Conservation (phyloP, 2,113 vertebrate species). For the Bufo gargarizans region DNA sequence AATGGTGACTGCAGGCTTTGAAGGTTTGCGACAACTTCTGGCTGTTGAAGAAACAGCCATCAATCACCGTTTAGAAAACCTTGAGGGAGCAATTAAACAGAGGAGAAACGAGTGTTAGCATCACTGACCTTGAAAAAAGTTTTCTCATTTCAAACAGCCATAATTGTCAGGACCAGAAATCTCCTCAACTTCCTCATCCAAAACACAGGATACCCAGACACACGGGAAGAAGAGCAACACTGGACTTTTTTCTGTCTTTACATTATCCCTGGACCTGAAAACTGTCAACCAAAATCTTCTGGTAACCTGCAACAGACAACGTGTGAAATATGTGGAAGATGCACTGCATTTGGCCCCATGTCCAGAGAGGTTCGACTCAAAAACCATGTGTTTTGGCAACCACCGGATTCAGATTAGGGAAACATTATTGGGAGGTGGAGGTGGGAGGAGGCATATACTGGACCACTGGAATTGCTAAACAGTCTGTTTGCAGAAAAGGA, state of each 20-base stretch:
- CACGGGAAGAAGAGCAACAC: too few relatives aligned
- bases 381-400: constrained; percentile 65
- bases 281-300: constrained; percentile 67
- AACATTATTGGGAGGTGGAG: constrained; percentile 71
- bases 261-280: constrained; percentile 64
- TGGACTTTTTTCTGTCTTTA: too few relatives aligned
- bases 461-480: constrained; percentile 62
- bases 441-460: constrained; percentile 66
- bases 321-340: constrained; percentile 59
- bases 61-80: constrained; percentile 18
- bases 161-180: not conserved
- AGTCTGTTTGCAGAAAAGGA: constrained; percentile 65
- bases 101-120: constrained; percentile 17
- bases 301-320: constrained; percentile 63
- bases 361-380: constrained; percentile 64
- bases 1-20: constrained; percentile 24
- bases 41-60: not conserved
- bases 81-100: constrained; percentile 15
- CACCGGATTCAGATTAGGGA: constrained; percentile 55
- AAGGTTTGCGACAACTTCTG: constrained; percentile 28
- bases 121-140: constrained; percentile 33
- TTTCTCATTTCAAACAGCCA: not conserved
- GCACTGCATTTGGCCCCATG: constrained; percentile 28
- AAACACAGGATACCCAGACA: too few relatives aligned
- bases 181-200: too few relatives aligned